Evolutionary conservation across 2,113 vertebrate genomes (phyloP).

Genomic region (Rhinogobius similis): DNA sequence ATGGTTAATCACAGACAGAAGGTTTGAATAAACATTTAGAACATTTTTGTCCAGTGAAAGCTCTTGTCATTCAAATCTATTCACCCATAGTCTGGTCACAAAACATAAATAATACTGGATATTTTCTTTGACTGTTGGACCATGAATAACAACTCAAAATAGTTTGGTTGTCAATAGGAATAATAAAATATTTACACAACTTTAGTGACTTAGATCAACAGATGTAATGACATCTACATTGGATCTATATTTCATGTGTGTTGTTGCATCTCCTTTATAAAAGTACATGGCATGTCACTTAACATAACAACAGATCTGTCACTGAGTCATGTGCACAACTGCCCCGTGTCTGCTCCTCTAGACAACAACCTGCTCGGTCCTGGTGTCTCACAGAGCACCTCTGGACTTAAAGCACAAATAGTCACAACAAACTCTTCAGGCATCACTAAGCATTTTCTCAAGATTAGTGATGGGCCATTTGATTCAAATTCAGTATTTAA

Average conservation of each 20-base stretch:
- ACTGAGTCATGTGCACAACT: background rate
- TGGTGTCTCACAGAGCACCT: conserved; percentile 3
- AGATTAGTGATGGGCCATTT: background rate
- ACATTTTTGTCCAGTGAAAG: conserved; percentile 25
- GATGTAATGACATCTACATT: conserved; percentile 6
- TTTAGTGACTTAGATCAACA: conserved; percentile 20
- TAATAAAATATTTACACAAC: conserved; percentile 63
- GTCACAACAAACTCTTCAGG: background rate
- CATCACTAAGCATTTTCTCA: background rate
- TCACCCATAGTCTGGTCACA: conserved; percentile 16
- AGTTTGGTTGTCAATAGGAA: conserved; percentile 61
- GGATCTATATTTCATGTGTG: background rate
- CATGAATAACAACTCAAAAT: conserved; percentile 32
- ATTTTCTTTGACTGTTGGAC: conserved; percentile 40
- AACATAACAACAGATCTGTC: background rate
- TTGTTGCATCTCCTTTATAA: conserved; percentile 2
- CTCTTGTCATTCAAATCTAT: conserved; percentile 38
- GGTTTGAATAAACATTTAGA: conserved; percentile 65
- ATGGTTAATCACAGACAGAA: conserved; percentile 36
- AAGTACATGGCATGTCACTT: conserved; percentile 1
- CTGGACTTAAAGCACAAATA: background rate
- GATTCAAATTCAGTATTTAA: background rate
- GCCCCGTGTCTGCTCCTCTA: background rate
- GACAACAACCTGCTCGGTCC: conserved; percentile 11
- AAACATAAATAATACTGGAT: conserved; percentile 39